Conservation (phyloP, 2,113 vertebrate genomes). For the Marmota flaviventris region DNA sequence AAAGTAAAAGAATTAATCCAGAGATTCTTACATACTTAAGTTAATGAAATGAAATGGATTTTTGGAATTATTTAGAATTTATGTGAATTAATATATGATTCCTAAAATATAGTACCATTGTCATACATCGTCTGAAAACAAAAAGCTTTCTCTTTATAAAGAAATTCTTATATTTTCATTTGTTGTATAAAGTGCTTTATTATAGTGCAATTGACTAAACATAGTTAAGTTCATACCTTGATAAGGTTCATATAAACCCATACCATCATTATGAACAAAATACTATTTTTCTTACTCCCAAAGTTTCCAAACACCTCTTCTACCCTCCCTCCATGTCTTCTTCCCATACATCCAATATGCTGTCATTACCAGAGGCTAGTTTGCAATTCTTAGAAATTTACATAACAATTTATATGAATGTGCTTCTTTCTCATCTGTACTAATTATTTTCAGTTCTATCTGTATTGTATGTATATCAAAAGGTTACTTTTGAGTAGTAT, state of each 20-base stretch:
- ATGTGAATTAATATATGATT: not conserved
- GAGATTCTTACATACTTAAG: not conserved
- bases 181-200: not conserved
- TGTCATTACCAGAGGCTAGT: not conserved
- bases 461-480: not conserved
- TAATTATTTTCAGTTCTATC: not conserved
- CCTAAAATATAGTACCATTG: not conserved
- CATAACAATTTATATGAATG: not conserved
- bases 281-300: not conserved
- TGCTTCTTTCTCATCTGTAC: not conserved
- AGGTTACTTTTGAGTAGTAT: not conserved
- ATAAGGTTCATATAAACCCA: not conserved
- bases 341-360: not conserved
- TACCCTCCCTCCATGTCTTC: rapidly evolving
- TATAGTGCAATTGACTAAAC: not conserved
- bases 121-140: not conserved
- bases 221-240: not conserved
- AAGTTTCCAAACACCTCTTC: not conserved
- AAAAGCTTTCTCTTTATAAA: not conserved
- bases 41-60: not conserved
- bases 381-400: not conserved
- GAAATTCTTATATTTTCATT: not conserved
- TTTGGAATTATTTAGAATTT: not conserved
- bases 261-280: not conserved
- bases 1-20: not conserved